A percentile compares a stretch with the other conserved stretches of the same genome.
phyloP scores from a whole-genome alignment of 2,113 vertebrate species.

The Crotalus viridis region DNA sequence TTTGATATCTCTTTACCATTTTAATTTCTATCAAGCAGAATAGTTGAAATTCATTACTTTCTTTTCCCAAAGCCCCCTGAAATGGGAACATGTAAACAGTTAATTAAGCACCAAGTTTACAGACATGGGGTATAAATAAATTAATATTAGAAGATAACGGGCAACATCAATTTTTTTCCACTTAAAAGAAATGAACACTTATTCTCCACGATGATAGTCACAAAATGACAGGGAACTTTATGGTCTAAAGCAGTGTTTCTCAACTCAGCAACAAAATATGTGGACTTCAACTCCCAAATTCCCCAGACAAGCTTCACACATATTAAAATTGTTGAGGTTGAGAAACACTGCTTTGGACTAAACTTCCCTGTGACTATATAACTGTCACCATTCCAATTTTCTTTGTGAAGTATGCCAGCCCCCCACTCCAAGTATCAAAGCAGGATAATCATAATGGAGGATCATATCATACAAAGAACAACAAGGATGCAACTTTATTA shows the following conservation, averaged over 20 bases:
- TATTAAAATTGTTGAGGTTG: neutral
- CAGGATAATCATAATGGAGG: neutral
- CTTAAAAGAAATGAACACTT: constrained; percentile 3
- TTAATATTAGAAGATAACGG: neutral
- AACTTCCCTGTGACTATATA: neutral
- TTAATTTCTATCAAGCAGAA: constrained; percentile 9
- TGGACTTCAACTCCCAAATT: neutral
- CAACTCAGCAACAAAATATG: neutral
- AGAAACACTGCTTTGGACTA: neutral
- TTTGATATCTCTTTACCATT: constrained; percentile 6
- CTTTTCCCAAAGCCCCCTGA: neutral
- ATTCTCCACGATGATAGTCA: neutral
- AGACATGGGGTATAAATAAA: neutral
- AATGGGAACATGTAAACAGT: neutral
- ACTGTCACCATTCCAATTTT: neutral
- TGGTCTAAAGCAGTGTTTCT: neutral
- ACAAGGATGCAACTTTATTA: neutral
- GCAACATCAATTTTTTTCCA: constrained; percentile 22
- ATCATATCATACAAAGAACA: neutral
- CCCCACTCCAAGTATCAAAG: neutral
- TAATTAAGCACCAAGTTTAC: neutral
- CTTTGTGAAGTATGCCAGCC: neutral
- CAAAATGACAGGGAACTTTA: neutral
- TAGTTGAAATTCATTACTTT: neutral
- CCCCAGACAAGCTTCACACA: neutral